Base-by-base conservation (phyloP, 2,797 vertebrate species). In the Pangasius krempfi region DNA sequence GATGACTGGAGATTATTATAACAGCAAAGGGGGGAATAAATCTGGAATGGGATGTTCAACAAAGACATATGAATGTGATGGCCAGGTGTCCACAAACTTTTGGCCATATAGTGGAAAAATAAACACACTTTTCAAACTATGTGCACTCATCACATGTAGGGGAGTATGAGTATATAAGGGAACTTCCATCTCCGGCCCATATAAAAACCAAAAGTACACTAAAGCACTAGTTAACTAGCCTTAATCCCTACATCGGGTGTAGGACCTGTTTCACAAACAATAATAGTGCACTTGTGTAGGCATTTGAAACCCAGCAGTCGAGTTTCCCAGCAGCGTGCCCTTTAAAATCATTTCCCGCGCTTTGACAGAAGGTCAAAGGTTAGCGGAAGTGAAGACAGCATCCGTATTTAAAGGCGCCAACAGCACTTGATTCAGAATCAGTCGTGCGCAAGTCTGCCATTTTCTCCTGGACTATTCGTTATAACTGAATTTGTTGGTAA, bases 361-460 rank as follows among this genome's bases (percentile, higher is more conserved):
- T 92, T 92, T 79, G 52, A 30, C 66, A 40, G 25, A 76, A 86
- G 92, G 92, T 93, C 70, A 91, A 89, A 94, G 88, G 89, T 91
- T 91, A 93, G 92, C 96, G 96, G 96, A 96, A 97, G 92, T 94
- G 93, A 93, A 75, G 86, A 47, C 89, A 75, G 93, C 92, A 90
- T 94, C 95, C 93, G 94, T 96, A 96, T 96, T 96, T 97, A 96
- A 96, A 95, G 95, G 96, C 96, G 95, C 95, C 94, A 96, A 96
- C 95, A 94, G 95, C 93, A 94, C 88, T 73, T 25, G 56, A 47
- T 73, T 88, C 64, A 22, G 72, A 66, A 87, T 33, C 44, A 8
- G 68, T 30, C 33, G 62, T 56, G 73, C 44, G 44, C 86, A 86
- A 73, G 70, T 44, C 84, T 91, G 93, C 90, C 89, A 88, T 93